Evolutionary conservation across 2,888 invertebrate species (phyloP), one percentile per base, ranked within the genome.

Genomic region (Plebejus melissa): DNA sequence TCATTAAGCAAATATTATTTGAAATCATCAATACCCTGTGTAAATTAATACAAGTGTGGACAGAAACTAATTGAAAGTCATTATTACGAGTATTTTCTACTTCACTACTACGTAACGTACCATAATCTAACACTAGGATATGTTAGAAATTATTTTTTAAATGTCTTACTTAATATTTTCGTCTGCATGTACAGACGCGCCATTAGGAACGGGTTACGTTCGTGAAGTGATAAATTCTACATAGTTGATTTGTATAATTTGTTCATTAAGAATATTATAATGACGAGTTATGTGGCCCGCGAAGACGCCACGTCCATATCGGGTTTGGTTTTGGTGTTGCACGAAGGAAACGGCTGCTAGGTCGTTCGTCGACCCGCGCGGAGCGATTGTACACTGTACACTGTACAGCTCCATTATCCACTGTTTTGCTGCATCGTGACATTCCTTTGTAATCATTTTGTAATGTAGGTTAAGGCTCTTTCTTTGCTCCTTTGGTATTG

Each of bases 321-420:
- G n/a, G 38, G 75, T 75, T 54, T 69, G 69, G 36, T 69, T n/a
- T 57, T 75, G 70, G 57, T 70, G 70, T 41, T 69, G 74, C 65
- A 71, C 77, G 77, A 77, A 76, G 79, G 81, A 78, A 79, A 79
- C 79, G 78, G 79, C 80, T 83, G 91, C 92, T 92, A 93, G 93
- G 93, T 90, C 92, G 93, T 93, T 92, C 91, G 86, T 87, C 91
- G 91, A 92, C 93, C 92, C 88, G 83, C 87, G 82, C 82, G 82
- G 78, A 74, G 85, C 88, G 87, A 90, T 90, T 90, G 90, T 91
- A 22, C 22, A 22, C 22, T 22, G 22, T 22, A 22, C 22, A 22
- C 22, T 22, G 22, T 22, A 88, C 87, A 88, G 88, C 85, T 83
- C 85, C 86, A 91, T 91, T 89, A 91, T 89, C 90, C 87, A 90